Evolutionary conservation across 2,113 vertebrate genomes (phyloP).

Genomic region (Bufo bufo): DNA sequence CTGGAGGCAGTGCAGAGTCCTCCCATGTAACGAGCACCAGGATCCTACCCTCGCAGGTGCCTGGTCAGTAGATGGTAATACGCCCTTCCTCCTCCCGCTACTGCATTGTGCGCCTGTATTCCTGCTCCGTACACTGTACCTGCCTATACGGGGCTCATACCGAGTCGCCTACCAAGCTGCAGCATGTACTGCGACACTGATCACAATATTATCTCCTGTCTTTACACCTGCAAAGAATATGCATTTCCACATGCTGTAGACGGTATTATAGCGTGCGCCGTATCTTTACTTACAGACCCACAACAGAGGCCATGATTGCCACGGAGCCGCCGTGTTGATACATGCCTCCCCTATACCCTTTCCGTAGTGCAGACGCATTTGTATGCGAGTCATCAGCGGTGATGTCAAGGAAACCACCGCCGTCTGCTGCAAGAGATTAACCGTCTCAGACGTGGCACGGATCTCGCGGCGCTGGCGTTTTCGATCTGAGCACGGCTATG

Average conservation of each 20-base stretch:
- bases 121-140: not conserved
- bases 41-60: not conserved
- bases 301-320: not conserved
- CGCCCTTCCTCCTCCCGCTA: not conserved
- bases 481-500: not conserved
- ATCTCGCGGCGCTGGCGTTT: not conserved
- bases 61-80: not conserved
- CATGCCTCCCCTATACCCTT: not conserved
- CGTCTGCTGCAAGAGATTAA: slow-evolving; percentile 19
- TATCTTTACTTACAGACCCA: not conserved
- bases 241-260: not conserved
- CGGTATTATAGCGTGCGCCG: not conserved
- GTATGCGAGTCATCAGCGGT: slow-evolving; percentile 10
- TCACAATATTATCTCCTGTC: not conserved
- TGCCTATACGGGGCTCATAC: not conserved
- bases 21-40: not conserved
- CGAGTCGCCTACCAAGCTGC: not conserved
- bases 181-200: not conserved
- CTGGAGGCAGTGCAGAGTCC: not conserved
- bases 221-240: not conserved
- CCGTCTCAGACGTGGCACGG: not conserved
- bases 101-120: not conserved
- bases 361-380: slow-evolving; percentile 11
- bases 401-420: slow-evolving; percentile 25
- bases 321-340: not conserved